A percentile compares a stretch with the other conserved stretches of the same genome.
Evolutionary conservation across 2,113 vertebrate species (phyloP).

Genomic region (Ciconia boyciana): DNA sequence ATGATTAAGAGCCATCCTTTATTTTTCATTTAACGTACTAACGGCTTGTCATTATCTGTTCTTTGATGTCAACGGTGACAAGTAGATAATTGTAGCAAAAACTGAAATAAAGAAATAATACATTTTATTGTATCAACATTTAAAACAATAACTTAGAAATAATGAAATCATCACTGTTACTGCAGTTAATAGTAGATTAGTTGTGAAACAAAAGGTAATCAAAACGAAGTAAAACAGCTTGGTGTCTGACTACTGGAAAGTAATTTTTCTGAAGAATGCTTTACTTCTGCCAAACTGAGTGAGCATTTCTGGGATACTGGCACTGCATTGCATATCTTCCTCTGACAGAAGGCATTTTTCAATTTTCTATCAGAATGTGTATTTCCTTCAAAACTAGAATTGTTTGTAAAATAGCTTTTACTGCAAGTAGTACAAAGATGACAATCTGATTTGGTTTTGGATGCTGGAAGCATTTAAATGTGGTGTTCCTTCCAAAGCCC

Average conservation of each 20-base stretch:
- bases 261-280: not conserved
- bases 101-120: not conserved
- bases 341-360: not conserved
- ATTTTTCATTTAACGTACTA: not conserved
- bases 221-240: not conserved
- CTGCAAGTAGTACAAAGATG: not conserved
- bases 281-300: not conserved
- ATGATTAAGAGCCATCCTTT: not conserved
- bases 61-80: not conserved
- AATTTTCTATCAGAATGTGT: not conserved
- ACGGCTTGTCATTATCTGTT: not conserved
- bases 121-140: not conserved
- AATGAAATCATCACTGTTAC: not conserved
- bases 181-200: not conserved
- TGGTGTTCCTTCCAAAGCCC: not conserved
- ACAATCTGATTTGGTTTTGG: not conserved
- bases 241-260: not conserved
- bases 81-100: not conserved
- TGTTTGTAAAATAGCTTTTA: fast-evolving
- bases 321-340: not conserved
- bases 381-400: not conserved
- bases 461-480: not conserved
- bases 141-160: not conserved
- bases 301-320: not conserved
- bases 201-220: not conserved